Base-by-base conservation (phyloP, 2,797 vertebrate genomes). In the Pampus argenteus region DNA sequence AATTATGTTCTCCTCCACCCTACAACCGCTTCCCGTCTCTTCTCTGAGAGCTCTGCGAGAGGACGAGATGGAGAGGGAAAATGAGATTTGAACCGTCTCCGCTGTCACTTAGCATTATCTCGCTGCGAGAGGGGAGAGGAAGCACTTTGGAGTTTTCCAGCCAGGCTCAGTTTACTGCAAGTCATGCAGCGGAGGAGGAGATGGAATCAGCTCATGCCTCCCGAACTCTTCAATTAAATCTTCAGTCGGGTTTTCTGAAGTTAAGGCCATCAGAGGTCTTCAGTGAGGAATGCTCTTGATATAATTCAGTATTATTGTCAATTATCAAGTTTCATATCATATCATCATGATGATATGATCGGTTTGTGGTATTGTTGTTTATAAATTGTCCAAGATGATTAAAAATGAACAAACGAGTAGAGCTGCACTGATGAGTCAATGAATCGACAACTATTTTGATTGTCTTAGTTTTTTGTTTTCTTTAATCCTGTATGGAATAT, bases 111-210 rank as follows among this genome's bases (percentile, higher is more conserved):
- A 83, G 76, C 74, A 45, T 86, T 83, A 75, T 28, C 66, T 48
- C 38, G 23, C 63, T 64, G 73, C 18, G 26, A 60, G 71, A 59
- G 34, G 15, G 67, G 22, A 51, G 78, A 64, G 83, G 84, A 83
- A 87, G 89, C 88, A 87, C 87, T 90, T 78, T 84, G 79, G 67
- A 74, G 65, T 69, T 79, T 89, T 88, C 81, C 82, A 84, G 81
- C 74, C 65, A 80, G 78, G 65, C 71, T 86, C 76, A 23, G 64
- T 76, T 87, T 86, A 65, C 86, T 73, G 83, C 47, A 54, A 74
- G 71, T 72, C 59, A 61, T 38, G 60, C 52, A 55, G 65, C 17
- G 15, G 25, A 54, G 29, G 38, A 64, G 55, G 0, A 64, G 71
- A 63, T 62, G 3, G 34, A 25, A 55, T 62, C 44, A 17, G 10